Conservation (phyloP, 2,113 vertebrate species). For the Eulacestoma nigropectus region DNA sequence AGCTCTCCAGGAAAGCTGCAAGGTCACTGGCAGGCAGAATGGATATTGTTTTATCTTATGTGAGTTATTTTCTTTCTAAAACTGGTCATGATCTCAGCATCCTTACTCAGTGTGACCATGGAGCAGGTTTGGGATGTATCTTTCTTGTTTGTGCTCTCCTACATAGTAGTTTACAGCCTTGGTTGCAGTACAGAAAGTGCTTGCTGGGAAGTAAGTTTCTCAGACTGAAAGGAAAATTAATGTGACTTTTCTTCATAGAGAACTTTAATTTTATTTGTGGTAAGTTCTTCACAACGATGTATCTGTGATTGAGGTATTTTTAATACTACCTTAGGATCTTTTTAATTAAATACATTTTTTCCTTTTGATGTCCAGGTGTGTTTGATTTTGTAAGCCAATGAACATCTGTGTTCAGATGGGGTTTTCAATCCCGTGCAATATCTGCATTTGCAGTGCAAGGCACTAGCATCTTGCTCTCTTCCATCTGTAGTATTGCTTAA, state of each 20-base stretch:
- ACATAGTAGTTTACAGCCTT: background rate
- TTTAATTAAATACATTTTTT: background rate
- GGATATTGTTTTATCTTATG: background rate
- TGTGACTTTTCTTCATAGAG: background rate
- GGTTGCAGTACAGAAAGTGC: background rate
- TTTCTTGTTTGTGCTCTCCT: background rate
- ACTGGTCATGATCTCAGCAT: background rate
- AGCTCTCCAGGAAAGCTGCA: background rate
- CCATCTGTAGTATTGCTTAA: background rate
- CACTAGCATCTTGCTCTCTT: background rate
- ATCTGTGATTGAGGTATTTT: background rate
- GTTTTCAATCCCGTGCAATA: background rate
- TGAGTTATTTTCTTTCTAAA: background rate
- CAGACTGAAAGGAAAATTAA: background rate
- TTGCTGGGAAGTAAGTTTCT: background rate
- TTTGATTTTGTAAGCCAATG: background rate
- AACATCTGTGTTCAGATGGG: background rate
- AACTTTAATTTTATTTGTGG: background rate
- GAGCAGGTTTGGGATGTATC: background rate
- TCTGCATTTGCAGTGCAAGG: background rate
- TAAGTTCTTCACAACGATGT: background rate
- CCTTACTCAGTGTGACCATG: background rate
- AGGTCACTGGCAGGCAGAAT: background rate
- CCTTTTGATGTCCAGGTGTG: background rate
- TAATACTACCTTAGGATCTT: background rate